phyloP scores from a whole-genome alignment of 2,797 vertebrate species.

The Hybognathus amarus region DNA sequence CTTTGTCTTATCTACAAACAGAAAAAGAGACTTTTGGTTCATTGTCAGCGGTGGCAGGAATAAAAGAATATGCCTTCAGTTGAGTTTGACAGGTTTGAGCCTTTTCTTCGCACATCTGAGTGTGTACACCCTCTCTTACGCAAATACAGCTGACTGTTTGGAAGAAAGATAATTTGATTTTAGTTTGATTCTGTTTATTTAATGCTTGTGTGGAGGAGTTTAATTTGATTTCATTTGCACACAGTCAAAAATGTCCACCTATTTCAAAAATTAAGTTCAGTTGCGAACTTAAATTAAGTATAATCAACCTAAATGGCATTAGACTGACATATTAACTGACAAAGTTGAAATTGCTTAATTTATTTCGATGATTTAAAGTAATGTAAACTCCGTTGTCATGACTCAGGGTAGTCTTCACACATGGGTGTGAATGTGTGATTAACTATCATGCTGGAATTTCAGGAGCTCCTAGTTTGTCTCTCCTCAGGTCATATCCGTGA shows the following conservation, averaged over 20 bases:
- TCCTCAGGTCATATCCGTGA: constrained; percentile 43
- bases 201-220: not conserved
- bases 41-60: constrained; percentile 38
- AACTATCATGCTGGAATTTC: not conserved
- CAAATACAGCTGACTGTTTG: constrained; percentile 37
- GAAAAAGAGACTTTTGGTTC: constrained; percentile 35
- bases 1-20: constrained; percentile 44
- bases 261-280: not conserved
- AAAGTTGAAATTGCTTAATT: not conserved
- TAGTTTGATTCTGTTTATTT: not conserved
- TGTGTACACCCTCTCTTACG: not conserved
- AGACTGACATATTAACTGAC: too few relatives aligned
- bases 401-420: not conserved
- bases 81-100: constrained; percentile 44
- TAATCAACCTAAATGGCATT: not conserved
- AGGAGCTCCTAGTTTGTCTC: constrained; percentile 5
- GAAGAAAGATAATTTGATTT: not conserved
- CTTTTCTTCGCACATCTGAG: constrained; percentile 12
- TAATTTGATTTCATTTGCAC: not conserved
- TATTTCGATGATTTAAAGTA: not conserved
- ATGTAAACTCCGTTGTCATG: not conserved
- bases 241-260: not conserved
- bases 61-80: constrained; percentile 36
- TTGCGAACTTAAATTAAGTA: not conserved
- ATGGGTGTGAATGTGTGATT: constrained; percentile 17